Conservation (phyloP, 2,113 vertebrate genomes). For the Lampris incognitus region DNA sequence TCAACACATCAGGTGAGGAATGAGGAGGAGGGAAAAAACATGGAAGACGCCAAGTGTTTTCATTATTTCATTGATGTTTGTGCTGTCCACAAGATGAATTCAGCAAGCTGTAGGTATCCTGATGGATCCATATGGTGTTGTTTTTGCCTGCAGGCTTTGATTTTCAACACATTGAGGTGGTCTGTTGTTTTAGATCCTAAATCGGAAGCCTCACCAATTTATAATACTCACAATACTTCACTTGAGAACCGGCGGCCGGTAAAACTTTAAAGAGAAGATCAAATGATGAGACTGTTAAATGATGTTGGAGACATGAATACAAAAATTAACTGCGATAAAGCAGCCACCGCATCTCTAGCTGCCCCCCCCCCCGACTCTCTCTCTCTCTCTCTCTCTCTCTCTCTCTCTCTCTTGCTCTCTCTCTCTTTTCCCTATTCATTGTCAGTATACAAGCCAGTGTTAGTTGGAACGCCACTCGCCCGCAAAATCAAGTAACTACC, state of each 20-base stretch:
- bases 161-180: slow-evolving; percentile 43
- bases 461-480: not conserved
- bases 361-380: not conserved
- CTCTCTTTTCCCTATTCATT: not conserved
- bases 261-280: no score
- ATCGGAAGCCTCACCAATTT: slow-evolving; percentile 32
- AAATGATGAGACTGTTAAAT: no score
- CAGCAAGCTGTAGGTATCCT: slow-evolving; percentile 25
- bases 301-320: not conserved
- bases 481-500: slow-evolving; percentile 32
- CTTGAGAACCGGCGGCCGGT: slow-evolving; percentile 9
- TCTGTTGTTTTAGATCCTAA: slow-evolving; percentile 42
- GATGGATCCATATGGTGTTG: slow-evolving; percentile 46
- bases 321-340: slow-evolving; percentile 2
- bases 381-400: not conserved
- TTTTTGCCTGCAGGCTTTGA: slow-evolving; percentile 22
- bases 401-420: not conserved
- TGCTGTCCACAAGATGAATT: slow-evolving; percentile 10
- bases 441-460: not conserved
- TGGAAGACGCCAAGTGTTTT: no score
- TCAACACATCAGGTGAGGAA: no score
- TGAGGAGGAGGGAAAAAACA: no score
- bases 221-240: slow-evolving; percentile 14
- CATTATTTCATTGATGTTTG: not conserved
- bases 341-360: slow-evolving; percentile 1